phyloP scores from a whole-genome alignment of 2,113 vertebrate species.

The Apodemus sylvaticus region DNA sequence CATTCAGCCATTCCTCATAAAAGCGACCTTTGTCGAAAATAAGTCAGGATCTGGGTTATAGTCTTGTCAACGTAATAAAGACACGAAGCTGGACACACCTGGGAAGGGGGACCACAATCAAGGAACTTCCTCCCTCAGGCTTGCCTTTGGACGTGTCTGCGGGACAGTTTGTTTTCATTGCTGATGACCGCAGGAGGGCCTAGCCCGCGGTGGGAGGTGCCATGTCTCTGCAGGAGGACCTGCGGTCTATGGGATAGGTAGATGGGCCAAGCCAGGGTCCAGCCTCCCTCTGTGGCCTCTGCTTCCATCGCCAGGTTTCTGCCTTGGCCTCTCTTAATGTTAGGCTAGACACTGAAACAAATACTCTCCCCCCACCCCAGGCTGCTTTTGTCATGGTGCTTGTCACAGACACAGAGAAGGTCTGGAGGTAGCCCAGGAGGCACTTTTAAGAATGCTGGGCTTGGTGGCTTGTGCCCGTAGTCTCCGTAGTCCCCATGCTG shows the following conservation, averaged over 20 bases:
- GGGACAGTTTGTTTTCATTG: not conserved
- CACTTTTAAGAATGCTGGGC: not conserved
- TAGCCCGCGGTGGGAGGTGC: not conserved
- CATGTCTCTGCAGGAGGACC: not conserved
- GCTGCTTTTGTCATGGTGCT: not conserved
- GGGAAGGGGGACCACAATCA: not conserved
- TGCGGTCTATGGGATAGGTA: not conserved
- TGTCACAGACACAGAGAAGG: not conserved
- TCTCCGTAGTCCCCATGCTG: accelerated
- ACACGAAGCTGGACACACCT: not conserved
- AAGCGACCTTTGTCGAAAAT: not conserved
- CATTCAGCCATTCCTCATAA: not conserved
- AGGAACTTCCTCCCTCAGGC: not conserved
- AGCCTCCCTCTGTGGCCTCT: not conserved
- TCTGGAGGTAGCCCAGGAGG: not conserved
- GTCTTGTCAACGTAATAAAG: not conserved
- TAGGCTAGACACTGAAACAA: not conserved
- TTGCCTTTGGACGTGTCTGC: not conserved
- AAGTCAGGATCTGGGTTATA: not conserved
- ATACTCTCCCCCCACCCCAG: too few species aligned
- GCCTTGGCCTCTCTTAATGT: not conserved
- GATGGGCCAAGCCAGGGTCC: not conserved
- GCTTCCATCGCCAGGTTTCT: not conserved
- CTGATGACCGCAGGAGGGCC: not conserved
- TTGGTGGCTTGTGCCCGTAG: not conserved